Evolutionary conservation across 2,113 vertebrate genomes (phyloP).

Genomic region (Eidolon helvum): DNA sequence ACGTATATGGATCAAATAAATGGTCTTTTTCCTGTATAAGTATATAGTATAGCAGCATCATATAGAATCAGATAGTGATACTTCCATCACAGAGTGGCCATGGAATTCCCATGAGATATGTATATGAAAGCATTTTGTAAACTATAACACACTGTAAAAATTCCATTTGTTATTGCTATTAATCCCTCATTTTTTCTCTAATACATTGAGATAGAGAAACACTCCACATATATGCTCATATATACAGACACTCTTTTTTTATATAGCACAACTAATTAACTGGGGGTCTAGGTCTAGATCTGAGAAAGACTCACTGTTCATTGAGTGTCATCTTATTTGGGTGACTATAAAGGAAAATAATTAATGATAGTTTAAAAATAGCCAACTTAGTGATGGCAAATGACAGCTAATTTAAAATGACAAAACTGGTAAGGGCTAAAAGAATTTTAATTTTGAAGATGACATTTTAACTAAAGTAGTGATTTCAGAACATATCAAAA

Average conservation of each 20-base stretch:
- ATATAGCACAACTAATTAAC: slow-evolving; percentile 13
- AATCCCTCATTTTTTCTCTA: neutral
- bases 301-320: neutral
- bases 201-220: neutral
- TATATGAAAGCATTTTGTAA: neutral
- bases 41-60: neutral
- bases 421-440: slow-evolving; percentile 2
- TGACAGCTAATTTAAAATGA: slow-evolving; percentile 51
- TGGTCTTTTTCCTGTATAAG: neutral
- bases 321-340: neutral
- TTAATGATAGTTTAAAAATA: slow-evolving; percentile 51
- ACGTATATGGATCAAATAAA: neutral
- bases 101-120: neutral
- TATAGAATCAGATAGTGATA: neutral
- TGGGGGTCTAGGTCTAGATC: neutral
- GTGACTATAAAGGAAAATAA: slow-evolving; percentile 54
- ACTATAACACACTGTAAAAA: neutral
- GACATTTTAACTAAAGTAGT: slow-evolving; percentile 51
- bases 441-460: slow-evolving; percentile 48
- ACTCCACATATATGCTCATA: neutral
- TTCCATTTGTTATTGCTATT: neutral
- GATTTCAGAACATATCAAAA: slow-evolving; percentile 2
- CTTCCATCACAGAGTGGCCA: neutral
- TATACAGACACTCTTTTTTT: neutral
- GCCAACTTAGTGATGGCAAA: slow-evolving; percentile 9